Conservation (phyloP, 1,140 invertebrate genomes). For the Ruditapes philippinarum region DNA sequence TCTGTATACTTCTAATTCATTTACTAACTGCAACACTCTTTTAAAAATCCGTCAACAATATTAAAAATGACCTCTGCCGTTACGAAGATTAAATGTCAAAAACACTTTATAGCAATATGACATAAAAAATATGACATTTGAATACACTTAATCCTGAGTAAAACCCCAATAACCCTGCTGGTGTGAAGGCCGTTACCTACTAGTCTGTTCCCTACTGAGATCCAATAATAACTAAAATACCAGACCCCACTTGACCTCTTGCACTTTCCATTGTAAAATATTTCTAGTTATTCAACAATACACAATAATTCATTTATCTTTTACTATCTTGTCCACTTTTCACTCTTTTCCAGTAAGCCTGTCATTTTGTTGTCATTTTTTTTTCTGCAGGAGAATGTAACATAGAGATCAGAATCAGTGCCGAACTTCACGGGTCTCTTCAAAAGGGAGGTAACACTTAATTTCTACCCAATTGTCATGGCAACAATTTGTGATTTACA, state of each 20-base stretch:
- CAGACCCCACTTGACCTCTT: background rate
- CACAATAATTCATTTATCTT: background rate
- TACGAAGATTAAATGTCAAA: background rate
- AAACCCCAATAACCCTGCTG: background rate
- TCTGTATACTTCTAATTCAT: no score
- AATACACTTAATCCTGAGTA: slow-evolving; percentile 25
- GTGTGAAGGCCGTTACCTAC: background rate
- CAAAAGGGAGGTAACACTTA: slow-evolving; percentile 12
- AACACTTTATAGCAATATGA: background rate
- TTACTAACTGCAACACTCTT: no score
- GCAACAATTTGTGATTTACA: slow-evolving; percentile 30
- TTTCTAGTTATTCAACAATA: background rate
- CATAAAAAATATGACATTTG: slow-evolving; percentile 12
- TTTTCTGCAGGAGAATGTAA: background rate
- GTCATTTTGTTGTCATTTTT: background rate
- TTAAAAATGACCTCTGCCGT: no score
- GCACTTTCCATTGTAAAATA: background rate
- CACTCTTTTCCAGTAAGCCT: background rate
- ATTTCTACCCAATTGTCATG: slow-evolving; percentile 7
- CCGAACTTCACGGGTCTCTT: background rate
- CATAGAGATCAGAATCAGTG: slow-evolving; percentile 32
- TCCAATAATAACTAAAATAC: slow-evolving; percentile 10
- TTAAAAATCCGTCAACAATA: no score
- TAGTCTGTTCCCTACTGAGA: background rate
- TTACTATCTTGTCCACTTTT: slow-evolving; percentile 23